Conservation (phyloP, 1,140 invertebrate genomes). For the Oscheius sp. region DNA sequence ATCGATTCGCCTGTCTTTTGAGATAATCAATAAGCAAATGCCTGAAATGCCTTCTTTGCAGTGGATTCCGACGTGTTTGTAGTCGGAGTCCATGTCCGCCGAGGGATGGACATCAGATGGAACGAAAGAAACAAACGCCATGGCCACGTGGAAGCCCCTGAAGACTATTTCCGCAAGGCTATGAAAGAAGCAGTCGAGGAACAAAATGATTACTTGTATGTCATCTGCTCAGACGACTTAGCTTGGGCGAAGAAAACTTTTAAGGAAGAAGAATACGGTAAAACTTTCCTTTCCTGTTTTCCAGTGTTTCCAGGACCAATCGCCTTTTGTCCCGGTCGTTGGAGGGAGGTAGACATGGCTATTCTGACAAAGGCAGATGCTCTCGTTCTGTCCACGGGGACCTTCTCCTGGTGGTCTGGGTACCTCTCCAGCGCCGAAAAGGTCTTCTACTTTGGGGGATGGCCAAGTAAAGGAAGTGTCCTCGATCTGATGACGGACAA, state of each 20-base stretch:
- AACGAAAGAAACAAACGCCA: constrained; percentile 37
- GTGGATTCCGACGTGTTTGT: constrained; percentile 20
- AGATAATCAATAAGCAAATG: background rate
- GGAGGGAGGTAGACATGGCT: constrained; percentile 53
- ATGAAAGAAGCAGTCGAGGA: constrained; percentile 23
- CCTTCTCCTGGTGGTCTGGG: constrained; percentile 57
- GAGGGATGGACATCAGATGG: constrained; percentile 41
- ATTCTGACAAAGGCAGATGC: constrained; percentile 48
- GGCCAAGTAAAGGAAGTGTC: constrained; percentile 29
- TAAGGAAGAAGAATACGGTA: constrained; percentile 5
- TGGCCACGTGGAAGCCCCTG: constrained; percentile 35
- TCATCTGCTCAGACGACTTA: constrained; percentile 40
- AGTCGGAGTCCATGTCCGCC: constrained; percentile 40
- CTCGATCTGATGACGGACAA: constrained; percentile 39
- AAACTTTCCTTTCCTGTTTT: constrained; percentile 7
- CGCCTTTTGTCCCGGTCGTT: constrained; percentile 8
- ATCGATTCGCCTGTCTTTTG: background rate
- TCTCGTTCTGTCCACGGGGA: constrained; percentile 53
- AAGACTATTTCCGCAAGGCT: constrained; percentile 33
- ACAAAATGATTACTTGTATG: constrained; percentile 23
- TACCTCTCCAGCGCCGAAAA: constrained; percentile 49
- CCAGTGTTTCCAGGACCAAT: background rate
- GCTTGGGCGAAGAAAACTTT: constrained; percentile 35
- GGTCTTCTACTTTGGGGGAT: constrained; percentile 43
- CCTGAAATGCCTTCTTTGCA: background rate